Base-by-base conservation (phyloP, 2,113 vertebrate species). In the Passer domesticus region DNA sequence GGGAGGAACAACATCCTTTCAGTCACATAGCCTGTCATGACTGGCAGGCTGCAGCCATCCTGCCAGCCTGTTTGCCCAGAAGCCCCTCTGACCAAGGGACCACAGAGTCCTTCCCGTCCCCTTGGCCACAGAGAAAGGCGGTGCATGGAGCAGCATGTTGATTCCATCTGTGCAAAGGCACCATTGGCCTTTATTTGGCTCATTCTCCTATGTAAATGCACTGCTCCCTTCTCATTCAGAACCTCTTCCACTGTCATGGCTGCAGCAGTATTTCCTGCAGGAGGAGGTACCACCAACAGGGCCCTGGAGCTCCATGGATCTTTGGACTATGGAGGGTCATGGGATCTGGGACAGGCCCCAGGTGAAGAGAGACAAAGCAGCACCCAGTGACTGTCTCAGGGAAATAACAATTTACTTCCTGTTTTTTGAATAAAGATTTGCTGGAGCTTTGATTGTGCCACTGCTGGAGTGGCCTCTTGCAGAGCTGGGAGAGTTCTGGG, bases 241-340 rank as follows among this genome's bases (percentile, higher is more conserved):
- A 17, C 9, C 13, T 58, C 25, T 53, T 37, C 22, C 23, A 13
- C 21, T 30, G 15, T 25, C 6, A 4, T 24, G 13, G 13, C 8
- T 60, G 35, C 33, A 39, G n/a, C 8, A 30, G 27, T 7, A 68
- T 74, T 83, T 74, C 31, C 35, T 62, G 67, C 1, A 13, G 17
- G 35, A 73, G 35, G 8, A 73, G 31, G 23, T 11, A 64, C 11
- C 27, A 16, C 21, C 3, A 5, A 8, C 12, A 52, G 9, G 15
- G 17, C 6, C 30, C 6, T 17, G 11, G 8, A 6, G 1, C 2
- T 72, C 18, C 0, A 0, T 15, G 55, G 27, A 10, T 18, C 41
- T 82, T 60, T 39, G 35, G 31, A 30, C 10, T 23, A 2, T 25
- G 16, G 37, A 46, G 33, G 28, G 37, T 23, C 18, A 17, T 17